A percentile compares a stretch with the other conserved stretches of the same genome.
Conservation (phyloP, 2,113 vertebrate species). For the Myocastor coypus region DNA sequence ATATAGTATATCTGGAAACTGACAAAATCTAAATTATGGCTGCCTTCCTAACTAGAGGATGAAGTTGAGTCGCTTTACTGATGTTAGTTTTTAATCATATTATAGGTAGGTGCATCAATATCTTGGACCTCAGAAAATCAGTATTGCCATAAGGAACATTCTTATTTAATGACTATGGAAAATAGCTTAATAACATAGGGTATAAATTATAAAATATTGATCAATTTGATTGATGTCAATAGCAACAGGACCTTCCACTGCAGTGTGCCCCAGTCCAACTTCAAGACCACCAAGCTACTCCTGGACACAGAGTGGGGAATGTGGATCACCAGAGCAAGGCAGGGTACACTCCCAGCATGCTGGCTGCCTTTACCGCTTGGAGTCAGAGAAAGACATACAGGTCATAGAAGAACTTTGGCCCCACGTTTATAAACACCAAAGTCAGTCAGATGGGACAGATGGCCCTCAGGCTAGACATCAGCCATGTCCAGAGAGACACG, state of each 20-base stretch:
- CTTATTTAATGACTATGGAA: background rate
- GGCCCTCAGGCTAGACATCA: constrained; percentile 97
- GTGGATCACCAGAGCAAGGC: no score
- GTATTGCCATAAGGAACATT: background rate
- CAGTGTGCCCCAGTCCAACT: no score
- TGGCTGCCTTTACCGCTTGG: no score
- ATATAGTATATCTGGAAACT: background rate
- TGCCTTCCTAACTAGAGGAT: background rate
- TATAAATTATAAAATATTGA: background rate
- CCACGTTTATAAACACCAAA: no score
- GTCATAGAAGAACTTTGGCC: no score
- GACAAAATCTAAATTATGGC: background rate
- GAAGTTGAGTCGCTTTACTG: background rate
- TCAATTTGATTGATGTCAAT: no score
- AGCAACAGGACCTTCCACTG: no score
- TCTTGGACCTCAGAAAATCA: background rate
- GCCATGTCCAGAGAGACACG: constrained; percentile 98
- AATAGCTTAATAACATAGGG: background rate
- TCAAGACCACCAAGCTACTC: no score
- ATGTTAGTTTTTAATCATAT: background rate
- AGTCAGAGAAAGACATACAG: no score
- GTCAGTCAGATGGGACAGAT: constrained; percentile 94
- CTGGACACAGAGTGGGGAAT: no score
- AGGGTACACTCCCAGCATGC: no score
- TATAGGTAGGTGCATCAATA: background rate